Conservation (phyloP, 1,140 invertebrate genomes). For the Drosophila neocordata region DNA sequence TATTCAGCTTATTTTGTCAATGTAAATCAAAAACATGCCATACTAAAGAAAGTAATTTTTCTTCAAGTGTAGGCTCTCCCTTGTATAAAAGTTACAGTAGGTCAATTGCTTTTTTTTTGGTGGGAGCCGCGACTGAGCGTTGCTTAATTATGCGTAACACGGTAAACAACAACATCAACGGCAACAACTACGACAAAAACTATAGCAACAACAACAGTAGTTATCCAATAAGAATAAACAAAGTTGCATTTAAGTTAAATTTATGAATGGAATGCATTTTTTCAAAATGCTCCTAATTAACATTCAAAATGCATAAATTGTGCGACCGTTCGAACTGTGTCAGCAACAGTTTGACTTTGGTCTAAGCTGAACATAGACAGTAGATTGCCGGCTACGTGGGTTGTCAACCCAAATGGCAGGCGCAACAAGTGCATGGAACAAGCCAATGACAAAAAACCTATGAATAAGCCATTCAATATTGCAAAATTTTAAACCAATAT, state of each 20-base stretch:
- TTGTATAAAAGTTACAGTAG: conserved; percentile 34
- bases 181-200: conserved; percentile 26
- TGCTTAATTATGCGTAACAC: conserved; percentile 78
- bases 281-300: conserved; percentile 37
- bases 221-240: conserved; percentile 28
- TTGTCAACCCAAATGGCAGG: background rate
- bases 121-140: conserved; percentile 54
- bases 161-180: conserved; percentile 53
- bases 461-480: background rate
- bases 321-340: conserved; percentile 54
- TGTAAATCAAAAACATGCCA: background rate
- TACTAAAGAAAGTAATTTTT: background rate
- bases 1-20: too few relatives aligned
- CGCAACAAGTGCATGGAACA: conserved; percentile 33
- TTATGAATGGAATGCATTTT: conserved; percentile 48
- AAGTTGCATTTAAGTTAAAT: conserved; percentile 49
- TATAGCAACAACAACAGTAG: background rate
- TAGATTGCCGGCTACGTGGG: conserved; percentile 26
- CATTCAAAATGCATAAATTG: conserved; percentile 67
- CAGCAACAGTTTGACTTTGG: conserved; percentile 44
- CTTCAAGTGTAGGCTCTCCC: background rate
- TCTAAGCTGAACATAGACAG: conserved; percentile 29
- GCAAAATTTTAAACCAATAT: too few relatives aligned
- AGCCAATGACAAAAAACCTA: conserved; percentile 19
- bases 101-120: conserved; percentile 54